Evolutionary conservation across 2,888 invertebrate genomes (phyloP), one percentile per base, ranked within the genome.

Genomic region (Dicyrtoma fusca): DNA sequence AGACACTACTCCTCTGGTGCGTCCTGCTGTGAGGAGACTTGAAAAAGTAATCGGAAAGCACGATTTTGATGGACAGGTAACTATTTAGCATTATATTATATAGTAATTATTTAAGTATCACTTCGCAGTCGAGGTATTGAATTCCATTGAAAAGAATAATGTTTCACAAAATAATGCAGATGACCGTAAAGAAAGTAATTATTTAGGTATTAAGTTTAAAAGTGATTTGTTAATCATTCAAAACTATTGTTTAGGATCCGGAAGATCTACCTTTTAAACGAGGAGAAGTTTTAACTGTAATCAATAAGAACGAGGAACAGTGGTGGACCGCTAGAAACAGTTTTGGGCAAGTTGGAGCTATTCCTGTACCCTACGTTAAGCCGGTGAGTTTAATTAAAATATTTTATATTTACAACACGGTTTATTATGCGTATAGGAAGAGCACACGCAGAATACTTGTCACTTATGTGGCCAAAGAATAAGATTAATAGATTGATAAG

Each of bases 241-340:
- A 34, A n/a, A 55, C 25, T 49, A 57, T 57, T 59, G 6, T 74
- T 85, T 1, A 96, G 91, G 97, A 97, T 83, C 90, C 91, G 14
- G 97, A 97, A 81, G 98, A 99, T 86, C 87, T 98, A 57, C 95
- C 97, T 17, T 98, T 98, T 86, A 91, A 91, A 80, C 94, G 93
- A 84, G 96, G 95, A 70, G 98, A 98, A 84, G 88, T 95, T 79
- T 87, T 97, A 82, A 94, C 94, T 81, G 90, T 98, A 79, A 88
- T 97, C 79, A 92, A 92, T 77, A 92, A 96, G 81, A 96, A 97
- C 83, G 98, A 98, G 85, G 97, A 97, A 78, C 95, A 96, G 82
- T 99, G 98, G 98, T 98, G 98, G 98, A 95, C 96, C 73, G 98
- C 97, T 3, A 88, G 90, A 81, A 97, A 97, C 86, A 88, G 87